phyloP scores from a whole-genome alignment of 2,888 invertebrate genomes.

The Ligdia adustata region DNA sequence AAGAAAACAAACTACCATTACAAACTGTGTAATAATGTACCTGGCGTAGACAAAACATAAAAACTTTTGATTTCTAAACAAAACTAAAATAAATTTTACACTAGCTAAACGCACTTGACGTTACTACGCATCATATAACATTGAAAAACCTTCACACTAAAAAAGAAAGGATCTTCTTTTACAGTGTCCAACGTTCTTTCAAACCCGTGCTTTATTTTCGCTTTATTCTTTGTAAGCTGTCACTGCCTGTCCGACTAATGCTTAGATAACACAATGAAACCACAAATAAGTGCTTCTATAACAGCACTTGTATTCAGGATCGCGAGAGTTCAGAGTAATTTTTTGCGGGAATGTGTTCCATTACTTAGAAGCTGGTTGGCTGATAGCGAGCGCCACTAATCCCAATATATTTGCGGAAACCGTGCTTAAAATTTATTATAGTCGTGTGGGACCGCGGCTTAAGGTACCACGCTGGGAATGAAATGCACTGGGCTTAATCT shows the following conservation, averaged over 20 bases:
- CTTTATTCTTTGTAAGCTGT: no score
- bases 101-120: no score
- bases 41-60: no score
- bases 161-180: no score
- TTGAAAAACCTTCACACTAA: no score
- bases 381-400: conserved; percentile 48
- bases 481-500: conserved; percentile 1
- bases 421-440: conserved; percentile 50
- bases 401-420: conserved; percentile 51
- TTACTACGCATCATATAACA: no score
- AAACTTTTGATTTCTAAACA: no score
- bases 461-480: conserved; percentile 14
- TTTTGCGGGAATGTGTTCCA: conserved; percentile 25
- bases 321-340: conserved; percentile 17
- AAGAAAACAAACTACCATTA: no score
- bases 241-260: background rate
- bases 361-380: conserved; percentile 34
- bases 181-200: no score
- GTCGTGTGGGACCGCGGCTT: conserved; percentile 47
- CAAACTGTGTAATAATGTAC: no score
- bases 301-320: conserved; percentile 10
- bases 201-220: no score
- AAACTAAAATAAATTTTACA: no score
- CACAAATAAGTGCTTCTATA: background rate
- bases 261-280: background rate